Conservation (phyloP, 1,140 invertebrate genomes). For the Diabrotica virgifera region DNA sequence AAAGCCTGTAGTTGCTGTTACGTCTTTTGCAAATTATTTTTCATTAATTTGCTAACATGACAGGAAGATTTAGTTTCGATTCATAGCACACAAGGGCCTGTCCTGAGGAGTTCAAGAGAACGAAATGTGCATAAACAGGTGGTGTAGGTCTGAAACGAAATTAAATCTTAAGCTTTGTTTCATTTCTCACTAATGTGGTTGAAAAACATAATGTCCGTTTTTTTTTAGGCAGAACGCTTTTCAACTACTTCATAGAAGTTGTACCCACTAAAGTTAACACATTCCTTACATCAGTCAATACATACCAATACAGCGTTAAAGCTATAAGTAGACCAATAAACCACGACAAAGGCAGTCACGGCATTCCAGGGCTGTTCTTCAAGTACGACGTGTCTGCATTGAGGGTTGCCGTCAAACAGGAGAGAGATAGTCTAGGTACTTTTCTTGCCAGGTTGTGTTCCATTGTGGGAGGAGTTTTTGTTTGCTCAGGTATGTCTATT, state of each 20-base stretch:
- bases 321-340: conserved; percentile 76
- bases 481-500: conserved; percentile 63
- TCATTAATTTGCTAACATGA: too few relatives aligned
- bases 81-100: too few relatives aligned
- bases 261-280: conserved; percentile 89
- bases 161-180: too few relatives aligned
- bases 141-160: too few relatives aligned
- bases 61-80: too few relatives aligned
- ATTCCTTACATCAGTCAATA: conserved; percentile 64
- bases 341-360: conserved; percentile 78
- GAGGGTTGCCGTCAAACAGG: conserved; percentile 81
- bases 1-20: too few relatives aligned
- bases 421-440: conserved; percentile 72
- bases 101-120: too few relatives aligned
- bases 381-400: conserved; percentile 91
- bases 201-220: neutral
- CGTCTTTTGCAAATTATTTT: too few relatives aligned
- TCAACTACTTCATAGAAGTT: conserved; percentile 94
- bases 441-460: conserved; percentile 86
- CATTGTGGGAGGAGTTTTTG: conserved; percentile 87
- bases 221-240: conserved; percentile 71
- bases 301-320: conserved; percentile 92
- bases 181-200: too few relatives aligned
- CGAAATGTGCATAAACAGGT: too few relatives aligned
- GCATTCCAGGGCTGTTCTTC: conserved; percentile 90